Base-by-base conservation (phyloP, 2,113 vertebrate species). In the Siniperca knerii region DNA sequence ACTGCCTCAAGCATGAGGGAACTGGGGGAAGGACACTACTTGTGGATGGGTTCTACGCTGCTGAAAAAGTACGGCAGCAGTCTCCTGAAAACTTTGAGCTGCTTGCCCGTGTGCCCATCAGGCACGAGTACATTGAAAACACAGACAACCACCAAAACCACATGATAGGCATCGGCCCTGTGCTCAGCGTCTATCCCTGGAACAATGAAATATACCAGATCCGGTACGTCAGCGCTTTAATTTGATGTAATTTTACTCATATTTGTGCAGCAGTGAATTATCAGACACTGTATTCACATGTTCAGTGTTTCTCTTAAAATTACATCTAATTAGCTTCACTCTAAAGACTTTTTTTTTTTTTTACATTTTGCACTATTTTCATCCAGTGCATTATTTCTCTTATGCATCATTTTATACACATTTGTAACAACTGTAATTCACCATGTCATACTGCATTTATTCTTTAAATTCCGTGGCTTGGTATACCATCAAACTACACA, bases 161-260 rank as follows among this genome's bases (percentile, higher is more conserved):
- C 96, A 97, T 98, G 95, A 96, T 92, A 0, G 97, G 97, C 2
- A 90, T 98, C 15, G 97, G 97, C 16, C 97, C 98, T 0, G 88
- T 99, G 86, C 94, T 99, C 83, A 97, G 95, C 1, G 91, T 97
- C 62, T 97, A 98, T 74, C 97, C 98, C 6, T 99, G 98, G 98
- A 99, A 99, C 95, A 96, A 97, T 1, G 97, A 99, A 89, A 85
- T 98, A 0, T 98, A 97, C 92, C 92, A 98, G 92, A 97, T 99
- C 62, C 95, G 98, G 98, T 99, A 93, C 58, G 62, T 58, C 10
- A 33, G 3, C 7, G 0, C 13, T 55, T 12, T 15, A 11, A 66
- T 15, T 12, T 68, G 5, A 35, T 48, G 6, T 50, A n/a, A 8
- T 60, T 21, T 75, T 54, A 52, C 20, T 21, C 4, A 50, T 25